Conservation (phyloP, 2,797 vertebrate species). For the Pagetopsis macropterus region DNA sequence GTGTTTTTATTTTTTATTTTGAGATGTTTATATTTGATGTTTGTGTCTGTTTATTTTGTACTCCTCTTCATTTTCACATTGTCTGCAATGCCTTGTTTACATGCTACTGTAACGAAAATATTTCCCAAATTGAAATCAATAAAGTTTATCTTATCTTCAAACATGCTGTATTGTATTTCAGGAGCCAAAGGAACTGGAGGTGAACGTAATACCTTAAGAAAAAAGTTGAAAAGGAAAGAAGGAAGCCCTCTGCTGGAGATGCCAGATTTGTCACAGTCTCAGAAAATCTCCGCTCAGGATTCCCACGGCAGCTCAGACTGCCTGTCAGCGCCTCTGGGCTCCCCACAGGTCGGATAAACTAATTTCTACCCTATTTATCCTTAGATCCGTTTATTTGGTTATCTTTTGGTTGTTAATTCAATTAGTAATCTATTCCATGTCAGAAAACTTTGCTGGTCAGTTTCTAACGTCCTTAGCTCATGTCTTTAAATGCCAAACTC, state of each 20-base stretch:
- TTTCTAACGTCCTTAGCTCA: not conserved
- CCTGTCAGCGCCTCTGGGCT: slow-evolving; percentile 24
- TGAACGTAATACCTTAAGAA: slow-evolving; percentile 1
- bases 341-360: slow-evolving; percentile 47
- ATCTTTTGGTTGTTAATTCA: not conserved
- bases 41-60: too few species aligned
- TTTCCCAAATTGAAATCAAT: too few species aligned
- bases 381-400: not conserved
- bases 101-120: too few species aligned
- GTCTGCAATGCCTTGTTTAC: too few species aligned
- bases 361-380: not conserved
- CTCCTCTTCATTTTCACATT: too few species aligned
- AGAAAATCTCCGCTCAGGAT: slow-evolving; percentile 45
- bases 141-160: not conserved
- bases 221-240: slow-evolving; percentile 44
- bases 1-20: too few species aligned
- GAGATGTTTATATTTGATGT: too few species aligned
- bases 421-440: not conserved
- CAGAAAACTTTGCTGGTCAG: not conserved
- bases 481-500: not conserved
- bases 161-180: not conserved
- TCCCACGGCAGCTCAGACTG: slow-evolving; percentile 36
- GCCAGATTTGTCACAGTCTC: slow-evolving; percentile 68
- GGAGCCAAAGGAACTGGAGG: slow-evolving; percentile 7
- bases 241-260: slow-evolving; percentile 67